These are phyloP conservation scores for Pelecanus crispus DNA, from an alignment of 2,113 vertebrate species.

Conservation along the genomic window DNA sequence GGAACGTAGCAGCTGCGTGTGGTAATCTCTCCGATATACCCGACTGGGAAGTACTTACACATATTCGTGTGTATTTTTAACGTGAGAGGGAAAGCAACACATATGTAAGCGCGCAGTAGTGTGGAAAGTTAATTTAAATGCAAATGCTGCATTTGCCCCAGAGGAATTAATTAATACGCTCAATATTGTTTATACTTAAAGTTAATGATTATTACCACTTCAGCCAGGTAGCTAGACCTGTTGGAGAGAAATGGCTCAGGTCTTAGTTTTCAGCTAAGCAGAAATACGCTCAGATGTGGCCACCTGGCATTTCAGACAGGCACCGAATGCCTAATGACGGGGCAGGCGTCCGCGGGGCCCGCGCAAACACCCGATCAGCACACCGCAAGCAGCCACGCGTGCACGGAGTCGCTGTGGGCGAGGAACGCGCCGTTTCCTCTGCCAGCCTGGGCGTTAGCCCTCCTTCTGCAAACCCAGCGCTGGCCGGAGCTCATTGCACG, in stretches of 20 bases:
- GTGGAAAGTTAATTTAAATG: background rate
- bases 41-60: fast-evolving
- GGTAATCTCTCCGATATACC: fast-evolving
- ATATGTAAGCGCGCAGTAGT: fast-evolving
- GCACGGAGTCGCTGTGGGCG: fast-evolving
- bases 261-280: background rate
- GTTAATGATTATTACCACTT: background rate
- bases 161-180: background rate
- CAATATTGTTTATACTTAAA: background rate
- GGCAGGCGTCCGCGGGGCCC: background rate
- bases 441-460: background rate
- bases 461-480: background rate
- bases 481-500: fast-evolving
- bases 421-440: background rate
- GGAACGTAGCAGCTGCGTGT: background rate
- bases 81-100: background rate
- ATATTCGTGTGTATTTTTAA: fast-evolving
- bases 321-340: fast-evolving
- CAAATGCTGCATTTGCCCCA: background rate
- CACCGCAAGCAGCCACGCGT: fast-evolving
- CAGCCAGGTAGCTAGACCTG: background rate
- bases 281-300: fast-evolving
- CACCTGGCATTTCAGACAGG: background rate
- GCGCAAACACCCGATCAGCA: fast-evolving
- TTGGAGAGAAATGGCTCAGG: background rate